Evolutionary conservation across 1,140 invertebrate genomes (phyloP).

Genomic region (Trichonephila inaurata): DNA sequence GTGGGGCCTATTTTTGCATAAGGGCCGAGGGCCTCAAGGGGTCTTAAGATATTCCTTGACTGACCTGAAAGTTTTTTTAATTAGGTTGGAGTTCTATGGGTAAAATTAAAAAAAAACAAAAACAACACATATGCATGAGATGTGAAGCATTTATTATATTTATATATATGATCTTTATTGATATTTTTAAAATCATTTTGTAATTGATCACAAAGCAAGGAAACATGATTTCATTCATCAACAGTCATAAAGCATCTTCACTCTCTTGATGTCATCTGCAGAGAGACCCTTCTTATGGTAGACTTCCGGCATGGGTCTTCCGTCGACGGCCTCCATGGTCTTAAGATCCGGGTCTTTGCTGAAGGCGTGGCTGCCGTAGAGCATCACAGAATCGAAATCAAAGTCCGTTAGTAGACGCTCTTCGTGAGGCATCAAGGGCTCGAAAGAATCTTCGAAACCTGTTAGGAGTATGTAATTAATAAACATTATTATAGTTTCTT

Average conservation of each 20-base stretch:
- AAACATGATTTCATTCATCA: background rate
- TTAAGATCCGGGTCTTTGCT: constrained; percentile 68
- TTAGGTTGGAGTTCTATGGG: no score
- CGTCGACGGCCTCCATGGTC: constrained; percentile 48
- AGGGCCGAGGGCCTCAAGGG: no score
- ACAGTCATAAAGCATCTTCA: constrained; percentile 80
- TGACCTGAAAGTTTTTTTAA: no score
- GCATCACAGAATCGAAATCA: constrained; percentile 77
- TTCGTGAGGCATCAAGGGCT: constrained; percentile 49
- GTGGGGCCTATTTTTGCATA: no score
- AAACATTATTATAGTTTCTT: no score
- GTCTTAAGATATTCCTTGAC: no score
- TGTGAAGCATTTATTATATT: no score
- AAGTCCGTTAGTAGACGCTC: constrained; percentile 69
- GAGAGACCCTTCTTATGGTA: constrained; percentile 80
- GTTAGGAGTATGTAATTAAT: no score
- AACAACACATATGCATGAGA: no score
- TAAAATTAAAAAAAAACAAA: no score
- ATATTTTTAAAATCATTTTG: no score
- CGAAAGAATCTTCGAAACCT: constrained; percentile 77
- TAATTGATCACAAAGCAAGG: background rate
- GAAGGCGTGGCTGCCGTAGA: constrained; percentile 76
- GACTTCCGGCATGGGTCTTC: constrained; percentile 76
- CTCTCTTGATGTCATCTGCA: constrained; percentile 79
- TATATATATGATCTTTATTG: no score